Conservation (phyloP, 1,140 invertebrate species). For the Drosophila rufa region DNA sequence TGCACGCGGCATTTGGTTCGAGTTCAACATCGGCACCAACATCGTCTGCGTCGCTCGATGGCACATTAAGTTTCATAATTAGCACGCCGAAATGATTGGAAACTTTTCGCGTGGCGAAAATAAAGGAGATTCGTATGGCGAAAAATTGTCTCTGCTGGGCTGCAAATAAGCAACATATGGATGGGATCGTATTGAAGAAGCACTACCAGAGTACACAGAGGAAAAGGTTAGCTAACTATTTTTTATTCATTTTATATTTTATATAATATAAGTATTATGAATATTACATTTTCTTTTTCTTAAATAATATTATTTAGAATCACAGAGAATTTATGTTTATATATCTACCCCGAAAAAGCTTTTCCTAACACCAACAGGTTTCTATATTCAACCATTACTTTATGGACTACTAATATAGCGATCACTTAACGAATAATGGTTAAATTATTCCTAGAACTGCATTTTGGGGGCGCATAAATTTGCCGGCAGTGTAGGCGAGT, state of each 20-base stretch:
- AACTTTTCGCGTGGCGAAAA: constrained; percentile 50
- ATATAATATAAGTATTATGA: no score
- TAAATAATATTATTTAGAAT: no score
- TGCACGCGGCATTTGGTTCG: constrained; percentile 78
- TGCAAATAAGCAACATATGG: constrained; percentile 80
- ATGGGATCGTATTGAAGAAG: constrained; percentile 47
- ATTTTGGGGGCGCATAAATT: constrained; percentile 22
- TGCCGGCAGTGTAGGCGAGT: constrained; percentile 32
- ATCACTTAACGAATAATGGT: background rate
- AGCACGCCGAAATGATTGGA: constrained; percentile 76
- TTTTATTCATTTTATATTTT: no score
- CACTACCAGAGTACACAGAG: constrained; percentile 20
- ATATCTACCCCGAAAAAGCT: no score
- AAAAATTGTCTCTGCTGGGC: constrained; percentile 54
- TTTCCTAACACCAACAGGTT: background rate
- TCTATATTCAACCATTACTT: background rate
- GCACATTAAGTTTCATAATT: constrained; percentile 83
- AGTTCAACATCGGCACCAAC: constrained; percentile 55
- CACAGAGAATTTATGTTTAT: no score
- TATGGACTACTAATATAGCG: background rate
- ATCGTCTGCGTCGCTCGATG: constrained; percentile 52
- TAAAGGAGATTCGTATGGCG: constrained; percentile 27
- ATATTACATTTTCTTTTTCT: no score
- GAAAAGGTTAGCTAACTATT: background rate
- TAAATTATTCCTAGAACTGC: background rate